Evolutionary conservation across 2,113 vertebrate genomes (phyloP).

Genomic region (Agapornis roseicollis): DNA sequence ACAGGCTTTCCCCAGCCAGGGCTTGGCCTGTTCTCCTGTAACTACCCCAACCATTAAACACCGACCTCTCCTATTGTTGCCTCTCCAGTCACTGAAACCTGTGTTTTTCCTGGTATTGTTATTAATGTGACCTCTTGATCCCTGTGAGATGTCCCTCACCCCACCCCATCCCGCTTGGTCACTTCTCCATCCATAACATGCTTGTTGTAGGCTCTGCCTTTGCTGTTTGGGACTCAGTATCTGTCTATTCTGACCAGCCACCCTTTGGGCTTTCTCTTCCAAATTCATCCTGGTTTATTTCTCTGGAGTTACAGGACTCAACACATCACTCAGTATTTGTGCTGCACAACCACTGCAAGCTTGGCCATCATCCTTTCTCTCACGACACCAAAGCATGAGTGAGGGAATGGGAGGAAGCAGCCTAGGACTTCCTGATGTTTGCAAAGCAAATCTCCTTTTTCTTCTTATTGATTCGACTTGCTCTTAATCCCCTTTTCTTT

Average conservation of each 20-base stretch:
- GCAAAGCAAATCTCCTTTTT: slow-evolving; percentile 11
- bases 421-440: background rate
- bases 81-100: background rate
- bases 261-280: background rate
- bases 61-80: background rate
- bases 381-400: background rate
- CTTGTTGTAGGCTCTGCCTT: background rate
- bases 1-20: background rate
- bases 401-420: fast-evolving
- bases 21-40: background rate
- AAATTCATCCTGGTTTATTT: background rate
- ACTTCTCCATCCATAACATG: background rate
- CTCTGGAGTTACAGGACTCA: background rate
- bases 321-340: background rate
- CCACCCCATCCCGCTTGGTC: background rate
- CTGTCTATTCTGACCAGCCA: background rate
- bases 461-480: background rate
- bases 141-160: background rate
- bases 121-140: background rate
- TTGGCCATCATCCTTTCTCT: background rate
- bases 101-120: background rate
- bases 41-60: background rate
- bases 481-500: slow-evolving; percentile 23
- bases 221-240: background rate
- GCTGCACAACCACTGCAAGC: background rate